A percentile compares a stretch with the other conserved stretches of the same genome.
Conservation (phyloP, 2,888 invertebrate species). For the Archaeoteleia sp. region DNA sequence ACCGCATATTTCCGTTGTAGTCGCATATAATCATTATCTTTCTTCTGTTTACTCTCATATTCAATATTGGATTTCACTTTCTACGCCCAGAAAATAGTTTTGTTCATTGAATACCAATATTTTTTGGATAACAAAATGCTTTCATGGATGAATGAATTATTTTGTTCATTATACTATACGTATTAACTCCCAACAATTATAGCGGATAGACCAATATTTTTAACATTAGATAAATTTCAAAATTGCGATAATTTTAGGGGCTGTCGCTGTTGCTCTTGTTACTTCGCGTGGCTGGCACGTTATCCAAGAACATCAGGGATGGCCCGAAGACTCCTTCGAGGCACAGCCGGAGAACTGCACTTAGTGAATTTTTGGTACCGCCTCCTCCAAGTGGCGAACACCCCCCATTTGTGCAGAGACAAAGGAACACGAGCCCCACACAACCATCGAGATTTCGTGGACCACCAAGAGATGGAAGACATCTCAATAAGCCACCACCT, state of each 20-base stretch:
- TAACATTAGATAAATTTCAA: background rate
- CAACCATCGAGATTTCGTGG: constrained; percentile 23
- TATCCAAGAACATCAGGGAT: constrained; percentile 54
- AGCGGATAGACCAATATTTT: background rate
- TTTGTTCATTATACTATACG: too few species aligned
- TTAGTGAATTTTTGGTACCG: constrained; percentile 67
- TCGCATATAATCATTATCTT: too few species aligned
- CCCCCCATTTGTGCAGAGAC: too few species aligned
- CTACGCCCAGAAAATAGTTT: too few species aligned
- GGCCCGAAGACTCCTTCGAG: constrained; percentile 56
- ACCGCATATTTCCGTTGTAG: too few species aligned
- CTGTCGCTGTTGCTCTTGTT: constrained; percentile 59
- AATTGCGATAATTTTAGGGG: constrained; percentile 49
- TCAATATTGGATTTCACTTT: too few species aligned
- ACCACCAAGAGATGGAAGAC: constrained; percentile 58
- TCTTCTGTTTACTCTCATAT: too few species aligned
- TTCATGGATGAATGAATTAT: too few species aligned
- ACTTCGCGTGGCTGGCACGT: constrained; percentile 47
- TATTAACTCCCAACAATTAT: too few species aligned
- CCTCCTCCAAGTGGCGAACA: constrained; percentile 57
- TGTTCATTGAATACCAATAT: too few species aligned
- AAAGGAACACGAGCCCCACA: too few species aligned
- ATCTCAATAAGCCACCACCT: constrained; percentile 70
- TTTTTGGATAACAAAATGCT: too few species aligned
- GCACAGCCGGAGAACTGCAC: constrained; percentile 57